phyloP scores from a whole-genome alignment of 2,888 invertebrate genomes.

The Nymphalis c-album region DNA sequence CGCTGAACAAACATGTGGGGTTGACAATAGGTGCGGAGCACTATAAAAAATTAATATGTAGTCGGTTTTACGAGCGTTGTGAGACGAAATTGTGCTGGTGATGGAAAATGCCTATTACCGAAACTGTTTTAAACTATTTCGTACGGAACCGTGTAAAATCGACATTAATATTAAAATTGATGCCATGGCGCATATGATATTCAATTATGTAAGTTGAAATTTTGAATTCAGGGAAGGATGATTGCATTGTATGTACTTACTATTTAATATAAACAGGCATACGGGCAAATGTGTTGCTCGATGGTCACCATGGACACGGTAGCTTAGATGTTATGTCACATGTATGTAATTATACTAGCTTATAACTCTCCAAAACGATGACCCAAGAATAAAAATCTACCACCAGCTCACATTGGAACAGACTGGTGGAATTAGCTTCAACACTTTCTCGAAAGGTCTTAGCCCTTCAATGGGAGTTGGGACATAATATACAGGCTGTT shows the following conservation, averaged over 20 bases:
- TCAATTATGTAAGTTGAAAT: not conserved
- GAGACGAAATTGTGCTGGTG: conserved; percentile 59
- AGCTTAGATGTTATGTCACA: no score
- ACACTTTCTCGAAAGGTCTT: no score
- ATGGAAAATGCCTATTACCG: conserved; percentile 40
- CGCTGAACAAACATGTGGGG: conserved; percentile 55
- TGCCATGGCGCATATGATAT: not conserved
- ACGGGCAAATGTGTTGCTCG: no score
- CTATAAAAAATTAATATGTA: conserved; percentile 59
- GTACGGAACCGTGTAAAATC: conserved; percentile 37
- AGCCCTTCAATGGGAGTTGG: no score
- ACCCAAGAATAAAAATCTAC: no score
- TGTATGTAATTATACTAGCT: no score
- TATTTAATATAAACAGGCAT: no score
- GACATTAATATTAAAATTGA: conserved; percentile 19
- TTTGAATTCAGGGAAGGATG: not conserved
- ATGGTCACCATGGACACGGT: no score
- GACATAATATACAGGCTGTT: no score
- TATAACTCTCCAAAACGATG: no score
- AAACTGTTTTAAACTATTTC: conserved; percentile 36
- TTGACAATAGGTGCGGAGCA: conserved; percentile 61
- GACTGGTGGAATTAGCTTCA: no score
- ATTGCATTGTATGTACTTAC: not conserved
- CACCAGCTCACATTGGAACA: no score
- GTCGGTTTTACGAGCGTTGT: conserved; percentile 71